Conservation (phyloP, 2,113 vertebrate genomes). For the Sturnira hondurensis region DNA sequence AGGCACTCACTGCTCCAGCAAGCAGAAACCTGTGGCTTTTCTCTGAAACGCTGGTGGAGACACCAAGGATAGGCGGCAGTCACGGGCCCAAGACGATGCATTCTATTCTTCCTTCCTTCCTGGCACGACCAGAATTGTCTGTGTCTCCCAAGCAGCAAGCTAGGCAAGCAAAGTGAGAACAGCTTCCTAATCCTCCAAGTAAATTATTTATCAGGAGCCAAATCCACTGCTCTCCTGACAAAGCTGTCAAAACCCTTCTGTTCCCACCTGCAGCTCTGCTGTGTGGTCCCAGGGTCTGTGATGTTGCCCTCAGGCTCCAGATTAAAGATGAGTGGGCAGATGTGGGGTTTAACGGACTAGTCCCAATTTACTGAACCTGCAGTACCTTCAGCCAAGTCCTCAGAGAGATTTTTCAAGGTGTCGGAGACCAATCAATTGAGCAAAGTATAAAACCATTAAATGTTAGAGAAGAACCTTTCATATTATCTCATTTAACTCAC, state of each 20-base stretch:
- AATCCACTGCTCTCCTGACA: not conserved
- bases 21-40: not conserved
- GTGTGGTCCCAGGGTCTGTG: not conserved
- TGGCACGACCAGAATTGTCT: conserved; percentile 18
- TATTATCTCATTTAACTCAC: not conserved
- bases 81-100: not conserved
- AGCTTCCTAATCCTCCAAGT: conserved; percentile 1
- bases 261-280: not conserved
- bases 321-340: not conserved
- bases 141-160: not conserved
- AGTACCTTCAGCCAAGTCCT: not conserved
- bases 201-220: conserved; percentile 61
- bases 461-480: not conserved
- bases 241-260: not conserved
- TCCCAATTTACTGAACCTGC: not conserved
- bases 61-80: not conserved
- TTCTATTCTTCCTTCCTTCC: conserved; percentile 25
- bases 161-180: conserved; percentile 52
- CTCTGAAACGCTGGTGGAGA: not conserved
- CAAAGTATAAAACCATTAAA: not conserved
- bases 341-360: not conserved
- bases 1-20: not conserved
- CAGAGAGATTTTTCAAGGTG: not conserved
- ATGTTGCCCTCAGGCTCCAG: not conserved
- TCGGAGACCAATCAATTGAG: not conserved